Evolutionary conservation across 1,140 invertebrate genomes (phyloP).

Genomic region (Panagrolaimus sp.): DNA sequence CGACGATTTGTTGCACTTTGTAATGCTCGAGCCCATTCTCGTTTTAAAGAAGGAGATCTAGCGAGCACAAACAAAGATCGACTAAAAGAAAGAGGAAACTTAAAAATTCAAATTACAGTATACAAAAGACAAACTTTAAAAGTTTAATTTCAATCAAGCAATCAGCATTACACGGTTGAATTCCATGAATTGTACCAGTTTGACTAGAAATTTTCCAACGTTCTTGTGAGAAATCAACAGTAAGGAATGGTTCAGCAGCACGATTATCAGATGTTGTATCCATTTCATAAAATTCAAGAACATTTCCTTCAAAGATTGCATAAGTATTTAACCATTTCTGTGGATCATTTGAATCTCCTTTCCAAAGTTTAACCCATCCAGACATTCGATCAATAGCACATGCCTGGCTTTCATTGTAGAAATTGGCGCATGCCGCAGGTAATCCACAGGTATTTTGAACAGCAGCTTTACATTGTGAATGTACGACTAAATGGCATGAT

Average conservation of each 20-base stretch:
- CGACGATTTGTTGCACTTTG: slow-evolving; percentile 6
- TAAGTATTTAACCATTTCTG: slow-evolving; percentile 7
- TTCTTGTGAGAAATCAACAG: slow-evolving; percentile 3
- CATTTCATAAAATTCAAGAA: not conserved
- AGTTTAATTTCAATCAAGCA: slow-evolving; percentile 8
- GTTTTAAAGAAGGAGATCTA: not conserved
- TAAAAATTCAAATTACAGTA: not conserved
- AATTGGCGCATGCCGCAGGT: slow-evolving; percentile 22
- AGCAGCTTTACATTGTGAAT: slow-evolving; percentile 5
- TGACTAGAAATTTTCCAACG: not conserved
- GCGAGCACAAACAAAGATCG: not conserved
- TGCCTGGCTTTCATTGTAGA: slow-evolving; percentile 17
- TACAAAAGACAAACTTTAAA: not conserved
- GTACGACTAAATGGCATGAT: slow-evolving; percentile 19
- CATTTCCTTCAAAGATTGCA: slow-evolving; percentile 3
- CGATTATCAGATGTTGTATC: not conserved
- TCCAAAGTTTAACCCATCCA: slow-evolving; percentile 1
- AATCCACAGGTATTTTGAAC: slow-evolving; percentile 24
- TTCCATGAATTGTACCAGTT: not conserved
- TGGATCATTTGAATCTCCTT: not conserved
- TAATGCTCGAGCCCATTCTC: not conserved
- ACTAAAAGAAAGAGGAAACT: not conserved
- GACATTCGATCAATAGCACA: not conserved
- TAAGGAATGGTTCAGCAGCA: not conserved
- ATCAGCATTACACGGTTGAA: not conserved